These are phyloP conservation scores for Characodon lateralis DNA, from an alignment of 2,797 vertebrate genomes.

Conservation along the genomic window DNA sequence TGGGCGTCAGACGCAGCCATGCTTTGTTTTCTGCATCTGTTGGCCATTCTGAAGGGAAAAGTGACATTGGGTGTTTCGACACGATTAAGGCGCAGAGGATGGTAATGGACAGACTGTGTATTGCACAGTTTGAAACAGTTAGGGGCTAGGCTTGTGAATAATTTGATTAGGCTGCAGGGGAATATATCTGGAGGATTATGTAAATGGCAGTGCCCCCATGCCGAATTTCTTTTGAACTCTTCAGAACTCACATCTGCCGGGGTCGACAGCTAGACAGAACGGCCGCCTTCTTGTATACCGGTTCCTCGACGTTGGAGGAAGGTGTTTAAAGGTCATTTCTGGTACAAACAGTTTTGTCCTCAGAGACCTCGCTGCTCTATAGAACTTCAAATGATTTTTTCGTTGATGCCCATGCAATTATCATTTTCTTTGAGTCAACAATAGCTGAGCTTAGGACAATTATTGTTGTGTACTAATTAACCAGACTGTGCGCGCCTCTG, in stretches of 20 bases:
- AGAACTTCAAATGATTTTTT: slow-evolving; percentile 82
- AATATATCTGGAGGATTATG: slow-evolving; percentile 90
- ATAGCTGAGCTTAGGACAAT: slow-evolving; percentile 81
- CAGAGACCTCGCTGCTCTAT: slow-evolving; percentile 78
- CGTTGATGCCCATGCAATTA: slow-evolving; percentile 82
- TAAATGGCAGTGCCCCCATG: slow-evolving; percentile 85
- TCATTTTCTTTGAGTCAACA: slow-evolving; percentile 83
- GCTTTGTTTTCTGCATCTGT: slow-evolving; percentile 75
- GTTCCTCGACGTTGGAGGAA: slow-evolving; percentile 78
- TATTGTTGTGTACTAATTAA: slow-evolving; percentile 83
- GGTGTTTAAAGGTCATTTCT: slow-evolving; percentile 86
- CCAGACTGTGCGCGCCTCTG: slow-evolving; percentile 72
- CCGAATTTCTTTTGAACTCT: slow-evolving; percentile 88
- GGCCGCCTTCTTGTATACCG: slow-evolving; percentile 78
- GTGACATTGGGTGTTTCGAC: slow-evolving; percentile 84
- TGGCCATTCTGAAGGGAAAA: slow-evolving; percentile 81
- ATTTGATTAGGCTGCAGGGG: slow-evolving; percentile 89
- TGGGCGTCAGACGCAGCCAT: slow-evolving; percentile 70
- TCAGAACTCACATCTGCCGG: slow-evolving; percentile 88
- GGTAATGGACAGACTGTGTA: slow-evolving; percentile 81
- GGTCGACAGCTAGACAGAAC: slow-evolving; percentile 86
- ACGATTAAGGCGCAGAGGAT: slow-evolving; percentile 78
- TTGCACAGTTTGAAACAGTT: slow-evolving; percentile 80
- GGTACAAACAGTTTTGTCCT: slow-evolving; percentile 84
- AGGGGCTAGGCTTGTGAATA: slow-evolving; percentile 87